These are phyloP conservation scores for Drosophila hamatofila DNA, from an alignment of 2,888 invertebrate species.

Conservation along the genomic window DNA sequence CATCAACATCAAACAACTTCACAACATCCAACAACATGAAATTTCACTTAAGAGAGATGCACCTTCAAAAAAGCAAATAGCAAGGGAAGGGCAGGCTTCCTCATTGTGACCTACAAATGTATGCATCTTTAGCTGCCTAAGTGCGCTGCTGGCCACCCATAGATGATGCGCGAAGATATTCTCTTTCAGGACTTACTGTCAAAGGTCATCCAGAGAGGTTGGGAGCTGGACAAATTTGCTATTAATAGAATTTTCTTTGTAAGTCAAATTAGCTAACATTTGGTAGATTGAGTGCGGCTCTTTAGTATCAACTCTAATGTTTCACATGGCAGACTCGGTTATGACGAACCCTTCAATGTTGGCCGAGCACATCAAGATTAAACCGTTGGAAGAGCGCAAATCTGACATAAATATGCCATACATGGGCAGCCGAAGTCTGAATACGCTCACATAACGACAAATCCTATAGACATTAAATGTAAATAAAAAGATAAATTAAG, in stretches of 20 bases:
- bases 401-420: not conserved
- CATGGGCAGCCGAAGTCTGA: not conserved
- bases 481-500: no score
- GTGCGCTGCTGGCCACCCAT: constrained; percentile 36
- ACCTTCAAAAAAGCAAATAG: not conserved
- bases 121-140: constrained; percentile 4
- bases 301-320: constrained; percentile 41
- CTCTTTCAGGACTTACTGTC: constrained; percentile 42
- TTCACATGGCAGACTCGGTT: constrained; percentile 39
- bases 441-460: constrained; percentile 6
- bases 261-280: constrained; percentile 21
- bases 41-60: constrained; percentile 61
- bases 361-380: constrained; percentile 27
- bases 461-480: no score
- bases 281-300: constrained; percentile 28
- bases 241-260: constrained; percentile 47
- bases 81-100: no score
- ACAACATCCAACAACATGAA: constrained; percentile 55
- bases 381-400: constrained; percentile 3
- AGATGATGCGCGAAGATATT: constrained; percentile 49
- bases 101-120: constrained; percentile 31
- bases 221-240: constrained; percentile 48
- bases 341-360: constrained; percentile 31
- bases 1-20: constrained; percentile 48
- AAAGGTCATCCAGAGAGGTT: constrained; percentile 35